Evolutionary conservation across 2,113 vertebrate genomes (phyloP).

Genomic region (Lanius collurio): DNA sequence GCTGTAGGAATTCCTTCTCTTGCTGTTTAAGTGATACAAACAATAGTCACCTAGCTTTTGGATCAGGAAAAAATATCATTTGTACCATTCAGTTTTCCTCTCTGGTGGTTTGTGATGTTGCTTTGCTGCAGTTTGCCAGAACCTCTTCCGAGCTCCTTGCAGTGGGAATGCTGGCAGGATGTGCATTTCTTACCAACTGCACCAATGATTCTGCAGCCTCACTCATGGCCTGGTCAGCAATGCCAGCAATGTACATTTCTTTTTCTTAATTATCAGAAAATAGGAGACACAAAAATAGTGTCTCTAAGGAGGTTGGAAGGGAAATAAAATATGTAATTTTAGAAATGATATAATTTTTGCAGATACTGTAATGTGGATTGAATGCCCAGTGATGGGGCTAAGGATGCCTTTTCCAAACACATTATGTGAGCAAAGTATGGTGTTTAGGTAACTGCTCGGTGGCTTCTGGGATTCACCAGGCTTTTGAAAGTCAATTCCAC

Average conservation of each 20-base stretch:
- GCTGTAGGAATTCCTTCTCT: neutral
- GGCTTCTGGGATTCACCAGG: slow-evolving; percentile 17
- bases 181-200: neutral
- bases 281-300: neutral
- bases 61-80: neutral
- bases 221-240: neutral
- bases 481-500: slow-evolving; percentile 15
- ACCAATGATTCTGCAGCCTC: neutral
- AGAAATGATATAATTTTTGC: rapidly evolving
- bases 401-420: neutral
- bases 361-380: neutral
- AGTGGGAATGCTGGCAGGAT: neutral
- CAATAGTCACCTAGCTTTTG: neutral
- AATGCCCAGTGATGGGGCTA: neutral
- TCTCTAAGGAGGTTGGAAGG: neutral
- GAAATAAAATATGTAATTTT: neutral
- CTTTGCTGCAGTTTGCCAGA: neutral
- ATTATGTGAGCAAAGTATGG: neutral
- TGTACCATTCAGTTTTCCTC: neutral
- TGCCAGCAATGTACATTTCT: neutral
- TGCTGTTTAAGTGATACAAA: neutral
- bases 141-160: neutral
- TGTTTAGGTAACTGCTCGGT: neutral
- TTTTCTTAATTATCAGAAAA: neutral
- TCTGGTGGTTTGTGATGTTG: neutral